Percentiles rank a stretch among this genome's conserved stretches.
These are phyloP conservation scores for Amphiprion percula DNA, from an alignment of 2,113 vertebrate genomes.

Conservation along the genomic window DNA sequence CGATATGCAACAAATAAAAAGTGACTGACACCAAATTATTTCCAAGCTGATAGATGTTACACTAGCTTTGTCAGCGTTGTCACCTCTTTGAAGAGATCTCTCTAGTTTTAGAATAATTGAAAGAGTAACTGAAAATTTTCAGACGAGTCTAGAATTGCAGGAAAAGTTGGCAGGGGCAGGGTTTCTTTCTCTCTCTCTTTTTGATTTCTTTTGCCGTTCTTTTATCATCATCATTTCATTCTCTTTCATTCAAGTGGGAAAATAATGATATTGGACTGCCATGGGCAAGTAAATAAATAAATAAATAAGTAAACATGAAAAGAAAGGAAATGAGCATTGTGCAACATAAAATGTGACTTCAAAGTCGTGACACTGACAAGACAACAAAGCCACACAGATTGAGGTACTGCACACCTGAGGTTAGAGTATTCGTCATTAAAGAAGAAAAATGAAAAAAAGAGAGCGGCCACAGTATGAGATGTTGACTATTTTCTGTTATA, in stretches of 20 bases:
- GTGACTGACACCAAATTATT: constrained; percentile 85
- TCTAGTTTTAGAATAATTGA: constrained; percentile 82
- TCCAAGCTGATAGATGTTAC: constrained; percentile 80
- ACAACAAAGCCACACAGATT: constrained; percentile 75
- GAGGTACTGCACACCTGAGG: constrained; percentile 71
- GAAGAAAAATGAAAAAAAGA: constrained; percentile 64
- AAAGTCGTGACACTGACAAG: constrained; percentile 74
- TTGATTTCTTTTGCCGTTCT: constrained; percentile 46
- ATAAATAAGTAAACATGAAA: constrained; percentile 46
- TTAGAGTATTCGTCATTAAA: constrained; percentile 71
- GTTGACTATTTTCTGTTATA: constrained; percentile 71
- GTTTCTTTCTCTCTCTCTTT: constrained; percentile 28
- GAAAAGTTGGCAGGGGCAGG: constrained; percentile 43
- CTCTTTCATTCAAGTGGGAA: constrained; percentile 36
- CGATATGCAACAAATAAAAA: constrained; percentile 77
- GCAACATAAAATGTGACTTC: constrained; percentile 71
- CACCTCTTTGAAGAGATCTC: constrained; percentile 71
- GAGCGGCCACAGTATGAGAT: constrained; percentile 61
- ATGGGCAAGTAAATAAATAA: constrained; percentile 56
- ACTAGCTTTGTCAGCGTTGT: constrained; percentile 80
- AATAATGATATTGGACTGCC: constrained; percentile 73
- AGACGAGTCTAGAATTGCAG: constrained; percentile 51
- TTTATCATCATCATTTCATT: constrained; percentile 60
- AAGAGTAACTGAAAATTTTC: constrained; percentile 78
- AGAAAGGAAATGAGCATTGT: constrained; percentile 60